Percentiles rank a stretch among this genome's conserved stretches.
Evolutionary conservation across 2,797 vertebrate genomes (phyloP).

Genomic region (Dendrocincla tyrannina): DNA sequence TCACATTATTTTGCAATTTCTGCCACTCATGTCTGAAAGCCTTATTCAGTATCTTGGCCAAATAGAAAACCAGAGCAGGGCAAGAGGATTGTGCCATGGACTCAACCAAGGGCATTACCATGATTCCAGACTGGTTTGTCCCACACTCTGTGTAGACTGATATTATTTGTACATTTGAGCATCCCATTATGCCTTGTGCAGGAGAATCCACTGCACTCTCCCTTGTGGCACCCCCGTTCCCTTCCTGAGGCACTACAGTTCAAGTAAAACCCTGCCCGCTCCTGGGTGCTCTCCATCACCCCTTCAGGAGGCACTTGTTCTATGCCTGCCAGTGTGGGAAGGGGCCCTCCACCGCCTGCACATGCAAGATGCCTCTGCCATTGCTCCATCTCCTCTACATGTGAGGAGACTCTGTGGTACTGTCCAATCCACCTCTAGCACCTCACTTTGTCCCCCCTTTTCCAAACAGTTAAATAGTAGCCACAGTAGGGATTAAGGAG

Average conservation of each 20-base stretch:
- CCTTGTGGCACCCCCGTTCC: not conserved
- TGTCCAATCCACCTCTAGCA: not conserved
- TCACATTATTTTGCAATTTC: not conserved
- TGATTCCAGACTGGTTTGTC: not conserved
- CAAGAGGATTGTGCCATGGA: not conserved
- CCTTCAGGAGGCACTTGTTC: not conserved
- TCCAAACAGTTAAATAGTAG: not conserved
- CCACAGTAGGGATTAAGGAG: not conserved
- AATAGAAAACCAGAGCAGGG: not conserved
- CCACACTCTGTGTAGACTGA: not conserved
- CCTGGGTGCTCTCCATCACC: not conserved
- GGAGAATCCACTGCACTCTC: not conserved
- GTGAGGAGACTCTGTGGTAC: not conserved
- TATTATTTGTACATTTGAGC: not conserved
- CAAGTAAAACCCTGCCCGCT: not conserved
- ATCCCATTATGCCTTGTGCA: not conserved
- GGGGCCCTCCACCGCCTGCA: fast-evolving
- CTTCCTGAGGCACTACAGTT: not conserved
- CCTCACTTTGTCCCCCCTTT: not conserved
- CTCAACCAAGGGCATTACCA: not conserved
- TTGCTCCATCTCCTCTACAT: not conserved
- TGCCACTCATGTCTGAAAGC: not conserved
- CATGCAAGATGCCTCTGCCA: not conserved
- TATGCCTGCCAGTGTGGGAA: not conserved
- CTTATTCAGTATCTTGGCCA: not conserved